These are phyloP conservation scores for Abrostola tripartita DNA, from an alignment of 2,888 invertebrate species.

Conservation along the genomic window DNA sequence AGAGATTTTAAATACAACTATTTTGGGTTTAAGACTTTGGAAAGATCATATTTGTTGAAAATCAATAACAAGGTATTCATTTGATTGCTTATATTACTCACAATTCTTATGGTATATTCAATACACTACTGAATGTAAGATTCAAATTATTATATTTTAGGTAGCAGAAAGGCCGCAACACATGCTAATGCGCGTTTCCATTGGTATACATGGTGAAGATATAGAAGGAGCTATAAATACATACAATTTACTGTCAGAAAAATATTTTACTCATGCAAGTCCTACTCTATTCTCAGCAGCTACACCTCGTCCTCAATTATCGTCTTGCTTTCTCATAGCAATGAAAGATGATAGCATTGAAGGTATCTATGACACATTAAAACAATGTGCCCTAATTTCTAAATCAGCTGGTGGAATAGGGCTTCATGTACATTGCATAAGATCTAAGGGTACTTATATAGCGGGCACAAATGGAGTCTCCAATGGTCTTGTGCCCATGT, in stretches of 20 bases:
- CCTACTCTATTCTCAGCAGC: conserved; percentile 99
- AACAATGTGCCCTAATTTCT: conserved; percentile 97
- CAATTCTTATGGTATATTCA: not conserved
- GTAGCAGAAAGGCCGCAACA: conserved; percentile 99
- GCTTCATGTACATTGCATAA: conserved; percentile 97
- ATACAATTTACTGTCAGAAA: conserved; percentile 97
- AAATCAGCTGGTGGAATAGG: conserved; percentile 99
- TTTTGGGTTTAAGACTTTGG: conserved; percentile 99
- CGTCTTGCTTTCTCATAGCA: conserved; percentile 98
- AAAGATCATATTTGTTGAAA: conserved; percentile 97
- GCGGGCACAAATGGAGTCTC: conserved; percentile 98
- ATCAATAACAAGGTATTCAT: conserved; percentile 92
- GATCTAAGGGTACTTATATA: conserved; percentile 97
- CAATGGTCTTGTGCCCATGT: conserved; percentile 98
- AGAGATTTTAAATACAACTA: conserved; percentile 99
- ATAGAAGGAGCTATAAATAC: conserved; percentile 98
- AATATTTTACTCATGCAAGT: conserved; percentile 99
- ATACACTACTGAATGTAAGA: not conserved
- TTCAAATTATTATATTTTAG: conserved; percentile 57
- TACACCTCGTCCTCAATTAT: conserved; percentile 96
- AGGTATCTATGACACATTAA: conserved; percentile 97
- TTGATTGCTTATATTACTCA: not conserved
- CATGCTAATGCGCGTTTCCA: conserved; percentile 99
- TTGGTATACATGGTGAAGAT: conserved; percentile 98
- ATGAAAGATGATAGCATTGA: conserved; percentile 98